Conservation (phyloP, 1,140 invertebrate species). For the Ctenoplectra terminalis region DNA sequence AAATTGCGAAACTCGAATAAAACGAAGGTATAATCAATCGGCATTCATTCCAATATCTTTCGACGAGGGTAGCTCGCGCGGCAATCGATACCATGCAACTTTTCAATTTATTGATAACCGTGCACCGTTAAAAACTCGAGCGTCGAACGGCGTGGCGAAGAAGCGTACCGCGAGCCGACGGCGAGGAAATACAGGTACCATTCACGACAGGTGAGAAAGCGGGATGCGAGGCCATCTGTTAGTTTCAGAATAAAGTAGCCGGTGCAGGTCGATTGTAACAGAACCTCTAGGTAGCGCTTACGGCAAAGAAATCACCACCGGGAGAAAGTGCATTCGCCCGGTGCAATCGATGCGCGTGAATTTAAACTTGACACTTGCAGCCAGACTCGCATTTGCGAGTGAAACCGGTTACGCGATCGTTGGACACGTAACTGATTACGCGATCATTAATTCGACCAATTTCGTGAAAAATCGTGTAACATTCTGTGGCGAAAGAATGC, state of each 20-base stretch:
- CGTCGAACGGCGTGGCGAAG: no score
- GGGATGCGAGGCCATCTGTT: conserved; percentile 52
- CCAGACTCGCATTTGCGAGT: not conserved
- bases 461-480: not conserved
- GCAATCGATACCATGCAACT: conserved; percentile 6
- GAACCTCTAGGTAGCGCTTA: conserved; percentile 39
- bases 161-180: not conserved
- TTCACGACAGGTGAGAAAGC: conserved; percentile 24
- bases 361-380: conserved; percentile 50
- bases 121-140: not conserved
- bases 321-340: not conserved
- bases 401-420: conserved; percentile 37
- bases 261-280: conserved; percentile 31
- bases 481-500: not conserved
- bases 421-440: conserved; percentile 21
- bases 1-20: not conserved
- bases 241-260: conserved; percentile 51
- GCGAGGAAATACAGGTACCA: conserved; percentile 19
- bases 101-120: conserved; percentile 7
- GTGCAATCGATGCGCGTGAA: conserved; percentile 4
- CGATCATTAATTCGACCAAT: not conserved
- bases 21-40: not conserved
- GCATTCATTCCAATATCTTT: not conserved
- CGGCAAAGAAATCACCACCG: conserved; percentile 14
- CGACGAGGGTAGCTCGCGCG: not conserved